These are phyloP conservation scores for Lophura swinhoii DNA, from an alignment of 2,797 vertebrate genomes.

Conservation along the genomic window DNA sequence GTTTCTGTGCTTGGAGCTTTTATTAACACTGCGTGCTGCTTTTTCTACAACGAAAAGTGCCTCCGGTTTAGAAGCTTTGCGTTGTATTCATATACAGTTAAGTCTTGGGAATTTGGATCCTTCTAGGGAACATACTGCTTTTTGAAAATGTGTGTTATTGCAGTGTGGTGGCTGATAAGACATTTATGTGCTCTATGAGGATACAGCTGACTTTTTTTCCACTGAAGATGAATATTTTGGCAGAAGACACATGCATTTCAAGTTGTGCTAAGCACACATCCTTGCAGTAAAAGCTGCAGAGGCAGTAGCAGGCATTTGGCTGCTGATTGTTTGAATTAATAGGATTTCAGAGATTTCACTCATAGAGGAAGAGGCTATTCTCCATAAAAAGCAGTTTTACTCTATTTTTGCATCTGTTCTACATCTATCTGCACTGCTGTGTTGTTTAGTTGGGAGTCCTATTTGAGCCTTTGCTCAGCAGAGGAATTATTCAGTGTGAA, in stretches of 20 bases:
- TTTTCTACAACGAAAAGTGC: neutral
- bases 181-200: neutral
- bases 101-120: neutral
- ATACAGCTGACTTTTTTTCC: neutral
- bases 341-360: constrained; percentile 31
- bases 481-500: neutral
- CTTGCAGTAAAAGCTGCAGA: constrained; percentile 49
- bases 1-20: neutral
- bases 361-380: constrained; percentile 1
- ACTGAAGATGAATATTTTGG: constrained; percentile 47
- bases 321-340: constrained; percentile 60
- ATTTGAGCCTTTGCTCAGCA: neutral
- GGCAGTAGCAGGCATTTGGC: constrained; percentile 57
- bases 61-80: neutral
- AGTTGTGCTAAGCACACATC: constrained; percentile 37
- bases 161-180: neutral
- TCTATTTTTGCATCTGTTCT: constrained; percentile 31
- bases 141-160: constrained; percentile 5
- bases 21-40: neutral
- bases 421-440: neutral
- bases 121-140: neutral
- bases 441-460: neutral
- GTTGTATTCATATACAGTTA: neutral
- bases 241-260: neutral
- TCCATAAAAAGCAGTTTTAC: constrained; percentile 24